Evolutionary conservation across 2,113 vertebrate species (phyloP).

Genomic region (Cichladusa arquata): DNA sequence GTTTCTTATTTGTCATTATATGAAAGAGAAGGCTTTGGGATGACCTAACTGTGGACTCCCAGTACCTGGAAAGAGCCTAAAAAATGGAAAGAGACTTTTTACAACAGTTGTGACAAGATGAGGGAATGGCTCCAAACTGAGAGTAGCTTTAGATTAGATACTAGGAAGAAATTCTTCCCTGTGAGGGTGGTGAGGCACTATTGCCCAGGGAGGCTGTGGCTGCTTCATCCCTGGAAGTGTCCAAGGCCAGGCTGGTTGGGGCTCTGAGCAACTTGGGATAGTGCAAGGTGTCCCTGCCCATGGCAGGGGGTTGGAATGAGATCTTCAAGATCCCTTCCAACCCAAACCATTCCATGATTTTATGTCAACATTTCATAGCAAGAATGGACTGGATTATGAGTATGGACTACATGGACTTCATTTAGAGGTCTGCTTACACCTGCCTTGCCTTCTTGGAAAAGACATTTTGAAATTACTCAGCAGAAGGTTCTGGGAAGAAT

Average conservation of each 20-base stretch:
- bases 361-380: background rate
- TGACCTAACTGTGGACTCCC: background rate
- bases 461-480: background rate
- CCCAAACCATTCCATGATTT: background rate
- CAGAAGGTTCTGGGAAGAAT: background rate
- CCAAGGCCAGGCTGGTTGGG: background rate
- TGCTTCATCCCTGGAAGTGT: background rate
- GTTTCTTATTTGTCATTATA: background rate
- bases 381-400: background rate
- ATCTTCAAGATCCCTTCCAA: background rate
- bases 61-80: background rate
- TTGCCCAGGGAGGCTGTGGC: background rate
- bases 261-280: rapidly evolving
- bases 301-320: background rate
- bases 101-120: rapidly evolving
- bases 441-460: background rate
- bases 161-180: background rate
- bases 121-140: background rate
- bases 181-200: too few species aligned
- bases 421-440: background rate
- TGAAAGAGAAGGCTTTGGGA: background rate
- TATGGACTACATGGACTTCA: background rate
- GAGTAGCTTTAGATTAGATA: background rate
- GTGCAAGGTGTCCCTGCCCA: background rate
- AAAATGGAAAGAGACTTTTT: background rate